Conservation (phyloP, 2,797 vertebrate genomes). For the Todus mexicanus region DNA sequence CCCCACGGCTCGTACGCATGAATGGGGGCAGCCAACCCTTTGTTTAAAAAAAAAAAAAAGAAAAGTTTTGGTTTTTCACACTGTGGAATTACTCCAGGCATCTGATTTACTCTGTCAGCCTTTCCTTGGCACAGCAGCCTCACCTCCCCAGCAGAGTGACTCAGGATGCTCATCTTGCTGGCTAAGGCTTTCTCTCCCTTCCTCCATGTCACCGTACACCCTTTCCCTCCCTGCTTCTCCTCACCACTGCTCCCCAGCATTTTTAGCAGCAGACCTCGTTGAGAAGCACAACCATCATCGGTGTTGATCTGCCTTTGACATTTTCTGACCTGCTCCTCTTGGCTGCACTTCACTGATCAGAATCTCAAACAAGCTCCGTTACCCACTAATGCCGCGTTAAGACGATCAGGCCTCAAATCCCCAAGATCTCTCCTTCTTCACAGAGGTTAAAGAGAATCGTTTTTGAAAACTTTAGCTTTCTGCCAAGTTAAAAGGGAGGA, state of each 20-base stretch:
- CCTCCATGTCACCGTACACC: background rate
- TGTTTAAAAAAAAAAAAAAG: background rate
- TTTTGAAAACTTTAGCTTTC: background rate
- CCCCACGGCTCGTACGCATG: fast-evolving
- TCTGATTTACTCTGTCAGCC: constrained; percentile 22
- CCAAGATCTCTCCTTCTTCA: background rate
- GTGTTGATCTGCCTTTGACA: background rate
- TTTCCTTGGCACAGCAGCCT: constrained; percentile 26
- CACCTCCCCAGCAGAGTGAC: constrained; percentile 23
- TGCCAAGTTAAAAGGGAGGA: background rate
- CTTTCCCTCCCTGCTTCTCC: background rate
- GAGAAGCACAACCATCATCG: background rate
- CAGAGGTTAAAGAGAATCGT: constrained; percentile 6
- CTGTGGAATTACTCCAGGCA: constrained; percentile 12
- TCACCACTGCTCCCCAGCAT: background rate
- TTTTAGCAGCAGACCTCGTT: background rate
- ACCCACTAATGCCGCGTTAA: background rate
- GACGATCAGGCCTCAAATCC: background rate
- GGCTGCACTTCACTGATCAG: background rate
- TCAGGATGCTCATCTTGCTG: constrained; percentile 22
- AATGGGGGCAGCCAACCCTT: background rate
- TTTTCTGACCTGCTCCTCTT: background rate
- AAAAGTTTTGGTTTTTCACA: background rate
- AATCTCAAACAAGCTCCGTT: constrained; percentile 2
- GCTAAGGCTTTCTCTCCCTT: constrained; percentile 32